Base-by-base conservation (phyloP, 37 sponge, comb jelly and placozoan genomes). In the Agelas oroides region DNA sequence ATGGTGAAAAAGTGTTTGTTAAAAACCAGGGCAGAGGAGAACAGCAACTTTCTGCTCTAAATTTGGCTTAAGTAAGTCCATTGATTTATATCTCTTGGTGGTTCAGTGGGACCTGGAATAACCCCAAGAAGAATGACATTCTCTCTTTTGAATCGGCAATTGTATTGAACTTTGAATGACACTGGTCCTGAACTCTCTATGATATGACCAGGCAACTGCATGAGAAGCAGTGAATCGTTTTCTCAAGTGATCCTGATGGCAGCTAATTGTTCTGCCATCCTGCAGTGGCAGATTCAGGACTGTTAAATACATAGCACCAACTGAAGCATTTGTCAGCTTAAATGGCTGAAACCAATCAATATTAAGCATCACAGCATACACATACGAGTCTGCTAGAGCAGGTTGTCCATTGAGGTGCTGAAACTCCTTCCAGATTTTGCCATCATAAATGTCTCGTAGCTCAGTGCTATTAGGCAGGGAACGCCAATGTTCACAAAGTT, bases 321-420 rank as follows among this genome's bases (percentile, higher is more conserved):
- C 70, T 32, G 77, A 65, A 66, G 65, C 54, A 6, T 52, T 35
- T 20, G 75, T 80, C 40, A 64, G 73, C 25, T 73, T n/a, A 53
- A 31, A 87, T 2, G 87, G 88, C 38, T 87, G 73, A 74, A 87
- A 80, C 73, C 80, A 87, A 54, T 84, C 85, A 32, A 75, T 58
- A 53, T 84, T 84, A 0, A 84, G 53, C 15, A 24, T 33, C 30
- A 84, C 68, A 32, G 28, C 59, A n/a, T 61, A n/a, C n/a, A n/a
- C 54, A 28, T 36, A 75, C 16, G 76, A 59, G 14, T 11, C 23
- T 27, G 58, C 21, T 23, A 75, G 46, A 75, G 54, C 46, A 12
- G 41, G 35, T 53, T 53, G 21, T 23, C 76, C 56, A 46, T 71
- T 30, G 13, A 37, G 36, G 2, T 32, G 2, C 39, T 25, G 21